Base-by-base conservation (phyloP, 2,113 vertebrate genomes). In the Callipepla californica region DNA sequence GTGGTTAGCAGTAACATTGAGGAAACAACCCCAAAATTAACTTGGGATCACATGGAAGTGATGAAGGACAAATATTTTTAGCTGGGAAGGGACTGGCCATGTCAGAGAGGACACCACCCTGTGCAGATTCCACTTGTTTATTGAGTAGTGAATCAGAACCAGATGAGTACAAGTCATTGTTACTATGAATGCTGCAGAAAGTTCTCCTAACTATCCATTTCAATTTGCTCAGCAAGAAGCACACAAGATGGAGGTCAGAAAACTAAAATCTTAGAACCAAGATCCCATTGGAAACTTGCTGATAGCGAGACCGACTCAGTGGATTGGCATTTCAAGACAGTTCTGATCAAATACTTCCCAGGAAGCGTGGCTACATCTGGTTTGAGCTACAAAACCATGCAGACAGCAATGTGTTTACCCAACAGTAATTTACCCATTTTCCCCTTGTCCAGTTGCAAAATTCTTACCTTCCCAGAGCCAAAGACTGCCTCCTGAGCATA, bases 401-500 rank as follows among this genome's bases (percentile, higher is more conserved):
- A 57, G 89, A 65, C 40, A 89, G 42, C 79, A 34, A 17, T 2
- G 47, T 30, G 23, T 67, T 38, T 68, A 83, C 68, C 85, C 68
- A 80, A 3, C 10, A 83, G 68, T 61, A 40, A 40, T 50, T 48
- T 6, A 73, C 19, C n/a, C 63, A 38, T 59, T 66, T 77, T 32
- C 47, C 14, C 44, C 11, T 7, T 0, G 0, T 14, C 61, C 62
- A 40, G 26, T 22, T 67, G 32, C 23, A 50, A 76, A 80, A 84
- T 11, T 57, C 95, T 96, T 97, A 99, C 99, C 98, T 98, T 98
- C 74, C 98, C 99, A 28, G 98, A 98, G 93, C 99, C 99, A 67
- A 99, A 99, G 25, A 99, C 99, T 0, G 99, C 99, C 97, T 99
- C 99, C 96, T 99, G 98, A 93, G 99, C 99, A 4, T 99, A 99